These are phyloP conservation scores for Macrocentrus cingulum DNA, from an alignment of 1,140 invertebrate species.

Conservation along the genomic window DNA sequence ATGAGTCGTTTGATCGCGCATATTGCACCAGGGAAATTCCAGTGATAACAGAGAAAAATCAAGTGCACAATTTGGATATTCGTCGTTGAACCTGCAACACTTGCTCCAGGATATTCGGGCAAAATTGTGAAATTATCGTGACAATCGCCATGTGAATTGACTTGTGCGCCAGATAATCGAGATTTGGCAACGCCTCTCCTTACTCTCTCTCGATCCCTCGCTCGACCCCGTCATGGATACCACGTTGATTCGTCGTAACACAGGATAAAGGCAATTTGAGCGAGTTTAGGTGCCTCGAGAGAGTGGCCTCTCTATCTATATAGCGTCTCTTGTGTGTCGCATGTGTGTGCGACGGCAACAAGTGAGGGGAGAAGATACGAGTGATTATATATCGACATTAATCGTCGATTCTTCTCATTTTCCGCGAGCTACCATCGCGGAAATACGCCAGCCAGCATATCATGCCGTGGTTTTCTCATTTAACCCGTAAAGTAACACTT, in stretches of 20 bases:
- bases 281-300: slow-evolving; percentile 38
- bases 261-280: slow-evolving; percentile 43
- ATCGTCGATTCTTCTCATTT: neutral
- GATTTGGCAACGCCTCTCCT: slow-evolving; percentile 34
- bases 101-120: no score
- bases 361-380: neutral
- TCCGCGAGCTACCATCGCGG: slow-evolving; percentile 4
- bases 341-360: slow-evolving; percentile 13
- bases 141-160: slow-evolving; percentile 5
- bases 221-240: slow-evolving; percentile 34
- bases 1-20: no score
- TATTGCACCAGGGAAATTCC: no score
- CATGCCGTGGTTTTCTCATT: slow-evolving; percentile 8
- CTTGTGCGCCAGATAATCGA: slow-evolving; percentile 17
- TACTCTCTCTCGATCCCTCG: slow-evolving; percentile 18
- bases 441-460: neutral
- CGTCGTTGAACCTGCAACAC: no score
- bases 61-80: no score
- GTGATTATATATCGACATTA: neutral
- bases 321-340: slow-evolving; percentile 19
- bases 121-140: neutral
- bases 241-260: slow-evolving; percentile 40
- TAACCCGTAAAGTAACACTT: neutral
- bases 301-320: neutral
- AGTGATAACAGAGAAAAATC: no score